Evolutionary conservation across 1,140 invertebrate species (phyloP), one percentile per base, ranked within the genome.

Genomic region (Drosophila nigrodunni): DNA sequence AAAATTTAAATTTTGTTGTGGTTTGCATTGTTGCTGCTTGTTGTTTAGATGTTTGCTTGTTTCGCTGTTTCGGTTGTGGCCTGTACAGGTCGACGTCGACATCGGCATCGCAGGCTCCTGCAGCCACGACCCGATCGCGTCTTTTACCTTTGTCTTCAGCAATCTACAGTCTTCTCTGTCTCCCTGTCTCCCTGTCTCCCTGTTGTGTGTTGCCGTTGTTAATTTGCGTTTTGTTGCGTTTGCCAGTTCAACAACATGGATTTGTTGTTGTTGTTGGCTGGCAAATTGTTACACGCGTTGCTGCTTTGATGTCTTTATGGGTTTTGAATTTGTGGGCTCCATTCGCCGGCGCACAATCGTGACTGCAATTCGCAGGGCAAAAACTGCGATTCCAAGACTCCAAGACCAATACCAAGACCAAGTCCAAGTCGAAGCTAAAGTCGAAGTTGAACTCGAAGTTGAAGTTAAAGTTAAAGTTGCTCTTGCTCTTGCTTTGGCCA

Each of bases 281-380:
- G 85, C 85, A 89, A 89, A 89, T 89, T 89, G 85, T 89, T 89
- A 89, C 85, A 89, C 86, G 85, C 85, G 87, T 90, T 90, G 88
- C 75, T 91, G 82, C 77, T 88, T 88, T 88, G 83, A 88, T 88
- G 83, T 88, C 85, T 88, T 89, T 88, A 89, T 88, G 83, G 83
- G 85, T 88, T 88, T 89, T 87, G 85, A 83, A 87, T 88, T 88
- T 89, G 87, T 88, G 80, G 85, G 73, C 71, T 47, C 71, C 77
- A 68, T 79, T 78, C 80, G 80, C 79, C 79, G 73, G 69, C 72
- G 64, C 77, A 87, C 77, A 87, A 80, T 87, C 83, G 83, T 87
- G 83, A 87, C 83, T 87, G 83, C 80, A 80, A 87, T 88, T 87
- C 83, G 62, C 73, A 70, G 69, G 77, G 66, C 50, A 11, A 43